Conservation (phyloP, 92 coral and sea anemone genomes). For the Phenganax stokvisi region DNA sequence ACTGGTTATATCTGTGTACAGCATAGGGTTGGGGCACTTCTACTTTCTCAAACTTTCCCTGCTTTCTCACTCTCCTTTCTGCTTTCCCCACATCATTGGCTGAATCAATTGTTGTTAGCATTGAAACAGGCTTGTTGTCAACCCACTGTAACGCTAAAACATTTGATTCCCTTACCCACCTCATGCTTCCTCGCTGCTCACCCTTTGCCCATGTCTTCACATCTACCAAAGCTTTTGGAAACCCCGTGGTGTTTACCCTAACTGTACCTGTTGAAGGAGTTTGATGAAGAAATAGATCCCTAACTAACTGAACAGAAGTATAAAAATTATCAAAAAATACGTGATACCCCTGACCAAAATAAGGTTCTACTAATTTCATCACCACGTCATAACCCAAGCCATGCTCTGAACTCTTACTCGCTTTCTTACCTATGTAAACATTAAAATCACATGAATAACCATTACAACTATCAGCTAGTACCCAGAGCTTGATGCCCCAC, state of each 20-base stretch:
- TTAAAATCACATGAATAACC: conserved; percentile 24
- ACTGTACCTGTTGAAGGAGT: conserved; percentile 53
- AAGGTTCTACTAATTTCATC: too few species aligned
- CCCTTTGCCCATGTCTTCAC: conserved; percentile 57
- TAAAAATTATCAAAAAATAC: conserved; percentile 58
- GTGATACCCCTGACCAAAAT: conserved; percentile 55
- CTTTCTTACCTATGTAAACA: neutral
- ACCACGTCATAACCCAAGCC: too few species aligned
- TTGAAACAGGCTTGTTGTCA: conserved; percentile 57
- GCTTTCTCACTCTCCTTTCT: conserved; percentile 42
- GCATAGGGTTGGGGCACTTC: conserved; percentile 50
- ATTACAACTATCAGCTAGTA: conserved; percentile 29
- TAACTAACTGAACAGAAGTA: conserved; percentile 48
- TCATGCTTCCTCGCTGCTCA: conserved; percentile 46
- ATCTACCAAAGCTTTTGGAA: conserved; percentile 49
- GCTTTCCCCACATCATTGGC: conserved; percentile 45
- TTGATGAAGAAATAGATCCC: conserved; percentile 48
- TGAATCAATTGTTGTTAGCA: conserved; percentile 48
- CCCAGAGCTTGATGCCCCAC: conserved; percentile 31
- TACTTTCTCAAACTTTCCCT: neutral
- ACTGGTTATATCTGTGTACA: conserved; percentile 46
- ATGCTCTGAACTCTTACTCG: too few species aligned
- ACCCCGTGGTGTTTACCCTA: conserved; percentile 39
- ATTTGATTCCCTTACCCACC: conserved; percentile 49
- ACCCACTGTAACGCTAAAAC: conserved; percentile 50